A percentile compares a stretch with the other conserved stretches of the same genome.
phyloP scores from a whole-genome alignment of 2,888 invertebrate genomes.

The Chrysomela aeneicollis region DNA sequence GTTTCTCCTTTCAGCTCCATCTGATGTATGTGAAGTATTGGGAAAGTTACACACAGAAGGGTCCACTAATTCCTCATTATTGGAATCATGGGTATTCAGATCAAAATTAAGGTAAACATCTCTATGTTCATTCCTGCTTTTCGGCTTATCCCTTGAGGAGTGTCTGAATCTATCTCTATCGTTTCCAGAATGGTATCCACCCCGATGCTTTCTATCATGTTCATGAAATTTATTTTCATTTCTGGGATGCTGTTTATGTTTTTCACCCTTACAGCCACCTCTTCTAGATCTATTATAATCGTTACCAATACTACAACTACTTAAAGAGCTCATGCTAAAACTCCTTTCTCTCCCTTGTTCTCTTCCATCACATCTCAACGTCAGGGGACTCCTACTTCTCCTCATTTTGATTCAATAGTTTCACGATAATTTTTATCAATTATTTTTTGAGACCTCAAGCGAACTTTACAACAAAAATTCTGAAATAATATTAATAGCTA shows the following conservation, averaged over 20 bases:
- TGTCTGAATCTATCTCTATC: slow-evolving; percentile 1
- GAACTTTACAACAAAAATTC: too few relatives aligned
- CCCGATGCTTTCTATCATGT: not conserved
- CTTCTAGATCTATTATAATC: not conserved
- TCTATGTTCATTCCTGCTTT: slow-evolving; percentile 23
- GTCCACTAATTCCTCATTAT: slow-evolving; percentile 29
- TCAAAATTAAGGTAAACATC: slow-evolving; percentile 28
- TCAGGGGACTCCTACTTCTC: slow-evolving; percentile 18
- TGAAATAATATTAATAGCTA: too few relatives aligned
- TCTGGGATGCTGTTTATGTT: not conserved
- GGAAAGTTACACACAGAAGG: slow-evolving; percentile 37
- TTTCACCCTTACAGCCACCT: slow-evolving; percentile 21
- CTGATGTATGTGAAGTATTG: slow-evolving; percentile 3
- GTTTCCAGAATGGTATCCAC: not conserved
- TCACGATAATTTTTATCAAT: too few relatives aligned
- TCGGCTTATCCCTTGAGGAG: slow-evolving; percentile 21
- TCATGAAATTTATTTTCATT: slow-evolving; percentile 10
- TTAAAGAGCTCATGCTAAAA: slow-evolving; percentile 33
- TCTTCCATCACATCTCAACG: slow-evolving; percentile 6
- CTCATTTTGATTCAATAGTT: not conserved
- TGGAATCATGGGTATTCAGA: not conserved
- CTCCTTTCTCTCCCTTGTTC: slow-evolving; percentile 13
- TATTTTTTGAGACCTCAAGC: too few relatives aligned
- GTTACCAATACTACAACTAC: slow-evolving; percentile 24
- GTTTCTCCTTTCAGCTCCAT: slow-evolving; percentile 7